Conservation (phyloP, 2,888 invertebrate species). For the Zhengitettix transpicula region DNA sequence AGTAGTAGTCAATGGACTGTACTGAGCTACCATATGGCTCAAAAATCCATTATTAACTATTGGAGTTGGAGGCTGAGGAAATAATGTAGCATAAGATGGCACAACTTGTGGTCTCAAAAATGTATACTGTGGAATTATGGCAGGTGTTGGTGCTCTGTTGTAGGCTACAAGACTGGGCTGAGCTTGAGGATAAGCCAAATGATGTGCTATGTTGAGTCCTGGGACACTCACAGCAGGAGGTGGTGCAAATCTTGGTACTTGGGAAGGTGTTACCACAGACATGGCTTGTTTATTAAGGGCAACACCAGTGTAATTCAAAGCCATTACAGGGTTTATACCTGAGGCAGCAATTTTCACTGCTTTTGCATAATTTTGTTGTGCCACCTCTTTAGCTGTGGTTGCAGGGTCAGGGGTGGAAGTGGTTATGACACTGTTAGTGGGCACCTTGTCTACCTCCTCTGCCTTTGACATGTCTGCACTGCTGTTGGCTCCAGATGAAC, state of each 20-base stretch:
- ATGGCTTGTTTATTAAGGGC: constrained; percentile 46
- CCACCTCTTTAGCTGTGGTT: constrained; percentile 60
- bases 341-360: constrained; percentile 43
- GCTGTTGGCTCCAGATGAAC: constrained; percentile 18
- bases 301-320: constrained; percentile 51
- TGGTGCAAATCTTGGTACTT: constrained; percentile 12
- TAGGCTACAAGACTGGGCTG: constrained; percentile 10
- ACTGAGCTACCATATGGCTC: constrained; percentile 18
- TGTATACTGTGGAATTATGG: constrained; percentile 28
- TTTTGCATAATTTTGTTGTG: constrained; percentile 68
- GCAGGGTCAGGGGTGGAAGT: constrained; percentile 26
- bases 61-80: constrained; percentile 5
- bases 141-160: constrained; percentile 11
- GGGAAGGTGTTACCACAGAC: constrained; percentile 23
- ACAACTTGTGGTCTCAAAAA: constrained; percentile 25
- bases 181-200: constrained; percentile 14
- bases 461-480: constrained; percentile 1
- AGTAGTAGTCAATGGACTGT: constrained; percentile 21
- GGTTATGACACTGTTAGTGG: constrained; percentile 15
- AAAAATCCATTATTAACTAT: constrained; percentile 15
- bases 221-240: not conserved
- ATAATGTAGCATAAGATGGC: constrained; percentile 4
- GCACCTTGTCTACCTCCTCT: constrained; percentile 8
- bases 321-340: constrained; percentile 33
- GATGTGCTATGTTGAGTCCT: constrained; percentile 16